Conservation (phyloP, 2,113 vertebrate species). For the Sinocyclocheilus anshuiensis region DNA sequence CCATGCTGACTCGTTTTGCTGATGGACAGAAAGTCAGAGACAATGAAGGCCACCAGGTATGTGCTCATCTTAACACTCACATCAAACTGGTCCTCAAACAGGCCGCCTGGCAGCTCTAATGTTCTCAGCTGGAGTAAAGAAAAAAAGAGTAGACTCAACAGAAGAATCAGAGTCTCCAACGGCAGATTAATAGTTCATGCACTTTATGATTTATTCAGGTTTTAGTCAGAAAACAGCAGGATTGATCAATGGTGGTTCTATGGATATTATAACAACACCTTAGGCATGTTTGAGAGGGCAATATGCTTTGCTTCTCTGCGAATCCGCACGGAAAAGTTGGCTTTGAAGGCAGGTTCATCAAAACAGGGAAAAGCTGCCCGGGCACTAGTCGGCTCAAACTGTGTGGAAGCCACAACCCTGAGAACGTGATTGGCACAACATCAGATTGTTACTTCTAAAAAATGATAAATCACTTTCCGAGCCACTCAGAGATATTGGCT, state of each 20-base stretch:
- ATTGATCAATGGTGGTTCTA: neutral
- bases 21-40: constrained; percentile 89
- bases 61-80: constrained; percentile 91
- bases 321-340: constrained; percentile 83
- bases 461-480: neutral
- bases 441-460: neutral
- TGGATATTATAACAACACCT: constrained; percentile 67
- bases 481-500: neutral
- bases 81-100: constrained; percentile 89
- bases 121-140: constrained; percentile 78
- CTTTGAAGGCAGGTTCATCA: constrained; percentile 89
- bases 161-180: neutral
- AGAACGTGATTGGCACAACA: neutral
- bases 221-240: neutral
- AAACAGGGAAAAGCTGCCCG: constrained; percentile 91
- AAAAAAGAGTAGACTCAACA: neutral
- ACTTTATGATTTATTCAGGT: neutral
- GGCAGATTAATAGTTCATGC: constrained; percentile 4
- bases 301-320: constrained; percentile 79
- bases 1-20: constrained; percentile 82
- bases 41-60: constrained; percentile 89
- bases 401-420: constrained; percentile 85
- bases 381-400: constrained; percentile 89
- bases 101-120: constrained; percentile 71
- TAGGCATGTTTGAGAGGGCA: constrained; percentile 88